These are phyloP conservation scores for Acrocyrtus sp. DNA, from an alignment of 2,888 invertebrate species.

Conservation along the genomic window DNA sequence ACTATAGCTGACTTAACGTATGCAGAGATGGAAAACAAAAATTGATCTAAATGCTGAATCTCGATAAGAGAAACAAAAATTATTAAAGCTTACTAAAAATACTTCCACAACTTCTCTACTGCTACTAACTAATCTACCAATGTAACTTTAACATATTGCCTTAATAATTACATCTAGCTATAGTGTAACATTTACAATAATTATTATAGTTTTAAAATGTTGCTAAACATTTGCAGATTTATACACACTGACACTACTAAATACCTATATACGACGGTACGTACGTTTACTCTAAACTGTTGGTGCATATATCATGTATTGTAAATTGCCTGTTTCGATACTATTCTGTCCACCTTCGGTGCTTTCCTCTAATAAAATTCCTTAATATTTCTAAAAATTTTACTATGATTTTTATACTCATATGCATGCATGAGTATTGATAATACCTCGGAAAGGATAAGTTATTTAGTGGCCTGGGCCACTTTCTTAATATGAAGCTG, in stretches of 20 bases:
- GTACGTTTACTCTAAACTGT: neutral
- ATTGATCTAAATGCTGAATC: conserved; percentile 7
- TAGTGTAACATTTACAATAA: neutral
- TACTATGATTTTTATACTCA: too few relatives aligned
- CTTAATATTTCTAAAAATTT: too few relatives aligned
- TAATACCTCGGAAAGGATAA: too few relatives aligned
- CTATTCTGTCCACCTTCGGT: neutral
- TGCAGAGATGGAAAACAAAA: neutral
- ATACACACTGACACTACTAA: neutral
- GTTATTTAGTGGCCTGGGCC: neutral
- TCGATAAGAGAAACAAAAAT: conserved; percentile 16
- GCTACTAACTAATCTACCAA: too few relatives aligned
- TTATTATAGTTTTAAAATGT: neutral
- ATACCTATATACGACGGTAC: neutral
- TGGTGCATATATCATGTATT: neutral
- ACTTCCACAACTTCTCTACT: too few relatives aligned
- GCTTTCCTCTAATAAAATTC: neutral
- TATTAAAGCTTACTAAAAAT: neutral
- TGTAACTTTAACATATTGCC: too few relatives aligned
- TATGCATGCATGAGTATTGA: too few relatives aligned
- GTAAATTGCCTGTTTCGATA: neutral
- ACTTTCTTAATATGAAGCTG: conserved; percentile 38
- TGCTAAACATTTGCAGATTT: neutral
- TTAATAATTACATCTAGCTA: too few relatives aligned
- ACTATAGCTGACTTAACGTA: neutral